Conservation (phyloP, 2,113 vertebrate species). For the Triplophysa rosa region DNA sequence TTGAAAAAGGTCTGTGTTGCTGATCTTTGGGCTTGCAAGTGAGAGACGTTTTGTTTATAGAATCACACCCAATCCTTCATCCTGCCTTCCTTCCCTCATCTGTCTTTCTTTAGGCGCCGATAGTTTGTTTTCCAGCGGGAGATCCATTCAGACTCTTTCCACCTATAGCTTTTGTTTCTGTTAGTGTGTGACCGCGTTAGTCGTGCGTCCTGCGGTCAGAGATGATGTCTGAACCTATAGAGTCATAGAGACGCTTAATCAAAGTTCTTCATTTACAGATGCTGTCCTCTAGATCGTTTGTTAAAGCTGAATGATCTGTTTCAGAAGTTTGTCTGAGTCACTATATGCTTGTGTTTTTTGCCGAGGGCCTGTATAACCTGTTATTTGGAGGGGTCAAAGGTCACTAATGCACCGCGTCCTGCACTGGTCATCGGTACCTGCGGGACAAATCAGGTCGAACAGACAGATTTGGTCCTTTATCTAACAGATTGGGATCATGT, state of each 20-base stretch:
- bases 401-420: slow-evolving; percentile 5
- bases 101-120: neutral
- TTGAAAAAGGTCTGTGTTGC: too few species aligned
- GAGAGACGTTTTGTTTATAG: neutral
- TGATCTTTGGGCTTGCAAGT: neutral
- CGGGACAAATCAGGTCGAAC: neutral
- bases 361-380: neutral
- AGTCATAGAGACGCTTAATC: neutral
- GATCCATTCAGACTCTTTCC: neutral
- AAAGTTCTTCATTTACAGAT: neutral
- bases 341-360: neutral
- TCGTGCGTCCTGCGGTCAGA: neutral
- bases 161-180: neutral
- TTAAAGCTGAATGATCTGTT: neutral
- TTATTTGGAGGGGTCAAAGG: slow-evolving; percentile 2
- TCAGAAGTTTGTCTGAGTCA: neutral
- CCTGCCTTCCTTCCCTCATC: neutral
- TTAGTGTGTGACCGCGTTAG: neutral
- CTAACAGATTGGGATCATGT: slow-evolving; percentile 8
- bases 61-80: neutral
- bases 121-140: slow-evolving; percentile 10
- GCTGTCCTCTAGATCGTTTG: neutral
- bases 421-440: neutral
- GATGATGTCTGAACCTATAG: neutral
- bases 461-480: neutral